These are phyloP conservation scores for Scaeva pyrastri DNA, from an alignment of 2,888 invertebrate genomes.

Conservation along the genomic window DNA sequence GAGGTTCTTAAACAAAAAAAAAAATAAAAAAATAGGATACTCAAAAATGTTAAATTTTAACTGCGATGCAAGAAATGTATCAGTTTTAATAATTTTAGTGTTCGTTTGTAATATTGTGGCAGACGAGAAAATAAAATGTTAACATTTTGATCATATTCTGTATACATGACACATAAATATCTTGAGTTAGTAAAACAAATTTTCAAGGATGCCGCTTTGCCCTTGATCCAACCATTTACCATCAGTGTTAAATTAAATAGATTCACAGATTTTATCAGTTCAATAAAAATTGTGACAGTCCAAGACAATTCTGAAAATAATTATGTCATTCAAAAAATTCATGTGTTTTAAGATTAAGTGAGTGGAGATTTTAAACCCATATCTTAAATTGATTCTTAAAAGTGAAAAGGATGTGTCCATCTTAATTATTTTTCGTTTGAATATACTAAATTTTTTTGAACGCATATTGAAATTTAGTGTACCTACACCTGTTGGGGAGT, in stretches of 20 bases:
- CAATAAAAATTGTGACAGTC: too few relatives aligned
- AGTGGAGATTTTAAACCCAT: too few relatives aligned
- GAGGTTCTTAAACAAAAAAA: not conserved
- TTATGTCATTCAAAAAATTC: too few relatives aligned
- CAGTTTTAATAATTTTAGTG: not conserved
- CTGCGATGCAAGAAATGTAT: not conserved
- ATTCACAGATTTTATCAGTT: not conserved
- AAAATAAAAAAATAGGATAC: slow-evolving; percentile 5
- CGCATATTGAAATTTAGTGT: too few relatives aligned
- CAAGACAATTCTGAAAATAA: too few relatives aligned
- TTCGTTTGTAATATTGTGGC: not conserved
- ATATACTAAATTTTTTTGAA: too few relatives aligned
- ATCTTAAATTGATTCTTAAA: too few relatives aligned
- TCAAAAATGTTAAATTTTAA: not conserved
- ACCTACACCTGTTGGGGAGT: too few relatives aligned
- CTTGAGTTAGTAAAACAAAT: not conserved
- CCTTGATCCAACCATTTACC: slow-evolving; percentile 6
- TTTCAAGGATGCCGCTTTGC: not conserved
- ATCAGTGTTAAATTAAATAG: not conserved
- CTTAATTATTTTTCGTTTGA: too few relatives aligned
- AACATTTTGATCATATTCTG: not conserved
- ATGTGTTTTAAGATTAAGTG: too few relatives aligned
- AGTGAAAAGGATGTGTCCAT: too few relatives aligned
- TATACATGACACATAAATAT: not conserved
- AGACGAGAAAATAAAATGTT: not conserved